phyloP scores from a whole-genome alignment of 1,140 invertebrate species.

The Sinonovacula constricta region DNA sequence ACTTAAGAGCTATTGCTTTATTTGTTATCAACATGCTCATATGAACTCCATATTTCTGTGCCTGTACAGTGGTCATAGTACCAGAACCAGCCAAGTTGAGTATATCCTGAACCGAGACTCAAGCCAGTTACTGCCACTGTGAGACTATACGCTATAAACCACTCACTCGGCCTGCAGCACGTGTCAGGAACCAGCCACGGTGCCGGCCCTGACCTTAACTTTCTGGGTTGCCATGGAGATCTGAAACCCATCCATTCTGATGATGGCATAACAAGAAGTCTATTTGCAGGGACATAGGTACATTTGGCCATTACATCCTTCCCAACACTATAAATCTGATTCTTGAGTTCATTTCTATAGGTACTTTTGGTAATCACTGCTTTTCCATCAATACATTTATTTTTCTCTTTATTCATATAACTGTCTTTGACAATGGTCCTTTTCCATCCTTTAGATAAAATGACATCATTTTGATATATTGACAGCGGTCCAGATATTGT shows the following conservation, averaged over 20 bases:
- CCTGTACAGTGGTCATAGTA: background rate
- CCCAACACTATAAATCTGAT: too few species aligned
- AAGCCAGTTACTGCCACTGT: background rate
- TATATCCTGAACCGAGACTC: too few species aligned
- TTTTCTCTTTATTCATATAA: background rate
- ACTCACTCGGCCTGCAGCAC: slow-evolving; percentile 23
- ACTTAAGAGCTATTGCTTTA: too few species aligned
- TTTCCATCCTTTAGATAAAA: background rate
- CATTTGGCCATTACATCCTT: background rate
- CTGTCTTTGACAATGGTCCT: slow-evolving; percentile 1
- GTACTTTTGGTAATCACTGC: too few species aligned
- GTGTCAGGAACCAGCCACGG: too few species aligned
- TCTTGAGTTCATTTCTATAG: background rate
- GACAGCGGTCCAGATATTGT: background rate
- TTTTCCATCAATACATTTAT: too few species aligned
- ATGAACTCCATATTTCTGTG: too few species aligned
- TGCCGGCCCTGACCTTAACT: too few species aligned
- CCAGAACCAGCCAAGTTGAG: background rate
- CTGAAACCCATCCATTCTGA: too few species aligned
- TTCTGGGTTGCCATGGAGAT: too few species aligned
- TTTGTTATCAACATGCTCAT: too few species aligned
- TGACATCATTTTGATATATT: background rate
- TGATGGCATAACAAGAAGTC: too few species aligned
- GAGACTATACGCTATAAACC: slow-evolving; percentile 5
- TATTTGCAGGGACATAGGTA: slow-evolving; percentile 19